Evolutionary conservation across 1,140 invertebrate species (phyloP), one percentile per base, ranked within the genome.

Genomic region (Thalassaphorura encarpata): DNA sequence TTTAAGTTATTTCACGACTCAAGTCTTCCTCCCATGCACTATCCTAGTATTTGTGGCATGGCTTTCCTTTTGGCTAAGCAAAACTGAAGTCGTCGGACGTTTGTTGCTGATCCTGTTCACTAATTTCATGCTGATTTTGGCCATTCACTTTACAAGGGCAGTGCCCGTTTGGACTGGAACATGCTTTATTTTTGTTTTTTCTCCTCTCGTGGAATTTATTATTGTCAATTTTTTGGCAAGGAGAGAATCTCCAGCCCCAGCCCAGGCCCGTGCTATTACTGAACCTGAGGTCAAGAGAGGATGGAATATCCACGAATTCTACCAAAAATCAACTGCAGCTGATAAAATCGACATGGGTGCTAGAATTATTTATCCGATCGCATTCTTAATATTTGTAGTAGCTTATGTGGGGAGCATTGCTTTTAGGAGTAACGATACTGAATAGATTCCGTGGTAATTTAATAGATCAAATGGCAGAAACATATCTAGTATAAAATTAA

Each of bases 1-100:
- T 52, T 78, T 79, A 66, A 70, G 69, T 53, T 79, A 77, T 66
- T 78, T 78, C 63, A 66, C 79, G 47, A 69, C 77, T 29, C 75
- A 76, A 57, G 70, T 78, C 52, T 75, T 75, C 68, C 72, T 76
- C 29, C 73, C 74, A 13, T 76, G 69, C 54, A 72, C 68, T 54
- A 78, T 79, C 76, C 60, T 77, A 53, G 75, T 79, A 56, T 76
- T 79, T 53, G 75, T 79, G 3, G 76, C 75, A n/a, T 79, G 76
- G 76, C 72, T 78, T 15, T 71, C 69, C 36, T 79, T 77, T 65
- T 78, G 77, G 77, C 65, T 77, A 26, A 75, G 78, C 66, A 42
- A 51, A 1, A 75, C 73, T 54, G 72, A 73, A 19, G 71, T 75
- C 2, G 75, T 76, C 11, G 77, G 77, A 27, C 66, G 77, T 45